Evolutionary conservation across 2,797 vertebrate genomes (phyloP), one percentile per base, ranked within the genome.

Genomic region (Petrocephalus sullivani): DNA sequence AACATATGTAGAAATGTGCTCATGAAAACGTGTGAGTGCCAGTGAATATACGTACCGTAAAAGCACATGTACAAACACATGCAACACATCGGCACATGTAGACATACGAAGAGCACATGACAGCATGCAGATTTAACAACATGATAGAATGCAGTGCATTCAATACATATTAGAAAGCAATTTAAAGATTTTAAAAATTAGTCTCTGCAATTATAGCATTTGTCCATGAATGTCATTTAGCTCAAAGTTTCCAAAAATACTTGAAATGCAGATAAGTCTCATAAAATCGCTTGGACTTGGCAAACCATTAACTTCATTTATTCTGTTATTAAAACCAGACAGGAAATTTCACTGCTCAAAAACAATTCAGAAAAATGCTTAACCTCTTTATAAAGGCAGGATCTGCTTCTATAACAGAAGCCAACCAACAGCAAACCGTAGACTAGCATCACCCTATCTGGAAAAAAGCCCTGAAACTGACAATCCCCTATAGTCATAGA

Each of bases 281-380:
- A 54, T 28, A 85, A 85, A 54, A 54, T 28, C 49, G 14, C 4
- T 56, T 56, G 21, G 14, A 85, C 82, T 54, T 85, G 90, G 90
- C 91, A 91, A 93, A 92, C 92, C 91, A 92, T 91, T 91, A 90
- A 91, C 85, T 89, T 91, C 88, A 92, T 90, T 78, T 92, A 53
- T 84, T 49, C 82, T 84, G 82, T 78, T 78, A 51, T 23, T 28
- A 84, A 23, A 85, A 85, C 82, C 53, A 56, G 82, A 28, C 82
- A 56, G 82, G 53, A 85, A 85, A 85, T 23, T 14, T 84, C 21
- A 78, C 37, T 0, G 71, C 71, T 78, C 16, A 21, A 83, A 83
- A 84, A 84, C 49, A 28, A n/a, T 78, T 85, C 0, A 84, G 28
- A 84, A 56, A 28, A 53, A 56, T 33, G 53, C 12, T 56, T 56